Evolutionary conservation across 2,888 invertebrate species (phyloP).

Genomic region (Alloplasta piceator): DNA sequence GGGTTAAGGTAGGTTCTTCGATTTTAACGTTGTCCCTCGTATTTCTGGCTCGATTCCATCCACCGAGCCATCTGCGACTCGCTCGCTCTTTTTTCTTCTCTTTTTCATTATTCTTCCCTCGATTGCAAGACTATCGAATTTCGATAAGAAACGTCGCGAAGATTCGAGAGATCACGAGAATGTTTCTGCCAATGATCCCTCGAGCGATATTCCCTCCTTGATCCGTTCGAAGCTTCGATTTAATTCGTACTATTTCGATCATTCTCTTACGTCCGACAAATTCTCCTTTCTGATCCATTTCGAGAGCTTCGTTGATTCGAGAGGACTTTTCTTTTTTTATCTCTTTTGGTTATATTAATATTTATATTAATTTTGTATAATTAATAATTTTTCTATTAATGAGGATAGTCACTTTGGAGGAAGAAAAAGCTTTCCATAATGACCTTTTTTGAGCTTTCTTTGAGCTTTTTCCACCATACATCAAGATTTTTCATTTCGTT

Average conservation of each 20-base stretch:
- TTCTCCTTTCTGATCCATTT: not conserved
- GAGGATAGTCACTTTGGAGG: not conserved
- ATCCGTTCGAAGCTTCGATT: slow-evolving; percentile 16
- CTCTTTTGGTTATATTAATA: too few species aligned
- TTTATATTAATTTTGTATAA: too few species aligned
- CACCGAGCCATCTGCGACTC: slow-evolving; percentile 65
- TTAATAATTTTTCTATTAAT: too few species aligned
- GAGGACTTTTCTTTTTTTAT: not conserved
- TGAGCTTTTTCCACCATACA: slow-evolving; percentile 1
- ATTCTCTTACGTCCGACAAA: slow-evolving; percentile 15
- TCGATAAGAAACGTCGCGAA: slow-evolving; percentile 71
- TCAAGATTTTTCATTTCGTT: slow-evolving; percentile 42
- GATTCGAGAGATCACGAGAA: slow-evolving; percentile 38
- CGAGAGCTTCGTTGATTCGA: not conserved
- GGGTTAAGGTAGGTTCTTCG: slow-evolving; percentile 72
- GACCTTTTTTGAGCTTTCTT: slow-evolving; percentile 29
- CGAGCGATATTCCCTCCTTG: slow-evolving; percentile 47
- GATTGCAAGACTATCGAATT: slow-evolving; percentile 76
- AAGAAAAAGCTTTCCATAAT: slow-evolving; percentile 22
- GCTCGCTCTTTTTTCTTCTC: slow-evolving; percentile 39
- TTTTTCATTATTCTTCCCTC: slow-evolving; percentile 29
- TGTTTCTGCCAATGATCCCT: slow-evolving; percentile 60
- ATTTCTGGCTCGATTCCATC: slow-evolving; percentile 79
- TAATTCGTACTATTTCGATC: not conserved
- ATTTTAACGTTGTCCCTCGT: slow-evolving; percentile 77